A percentile compares a stretch with the other conserved stretches of the same genome.
Evolutionary conservation across 2,888 invertebrate species (phyloP).

Genomic region (Troides aeacus): DNA sequence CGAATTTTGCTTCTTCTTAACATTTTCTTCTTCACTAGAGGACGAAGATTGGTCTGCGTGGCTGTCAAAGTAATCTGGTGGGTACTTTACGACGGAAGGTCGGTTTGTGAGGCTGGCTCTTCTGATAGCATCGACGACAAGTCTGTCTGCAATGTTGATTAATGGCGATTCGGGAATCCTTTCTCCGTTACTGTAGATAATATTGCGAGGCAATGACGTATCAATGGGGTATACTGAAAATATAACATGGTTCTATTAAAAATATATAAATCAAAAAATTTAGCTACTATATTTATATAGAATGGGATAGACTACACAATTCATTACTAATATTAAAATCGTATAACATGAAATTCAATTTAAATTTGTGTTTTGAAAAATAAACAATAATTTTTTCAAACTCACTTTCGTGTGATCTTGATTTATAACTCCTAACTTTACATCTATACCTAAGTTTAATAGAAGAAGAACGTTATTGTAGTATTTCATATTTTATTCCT

Average conservation of each 20-base stretch:
- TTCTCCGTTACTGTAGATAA: constrained; percentile 48
- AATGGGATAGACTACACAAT: background rate
- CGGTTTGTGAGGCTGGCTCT: constrained; percentile 65
- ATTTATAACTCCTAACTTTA: too few species aligned
- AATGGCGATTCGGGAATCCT: constrained; percentile 52
- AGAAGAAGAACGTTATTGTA: too few species aligned
- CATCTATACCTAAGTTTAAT: too few species aligned
- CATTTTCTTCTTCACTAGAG: constrained; percentile 60
- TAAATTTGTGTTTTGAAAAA: too few species aligned
- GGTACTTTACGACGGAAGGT: constrained; percentile 66
- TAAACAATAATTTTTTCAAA: too few species aligned
- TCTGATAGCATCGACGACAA: constrained; percentile 67
- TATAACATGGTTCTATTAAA: constrained; percentile 1
- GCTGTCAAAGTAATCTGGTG: constrained; percentile 63
- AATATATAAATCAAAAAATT: background rate
- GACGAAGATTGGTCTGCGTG: constrained; percentile 61
- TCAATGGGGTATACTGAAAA: constrained; percentile 57
- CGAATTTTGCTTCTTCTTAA: constrained; percentile 32
- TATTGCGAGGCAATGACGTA: constrained; percentile 50
- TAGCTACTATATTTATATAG: too few species aligned
- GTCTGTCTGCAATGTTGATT: constrained; percentile 56
- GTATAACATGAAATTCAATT: too few species aligned
- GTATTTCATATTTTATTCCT: too few species aligned
- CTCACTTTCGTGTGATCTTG: too few species aligned
- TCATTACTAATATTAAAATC: too few species aligned